These are phyloP conservation scores for Probaryconus sp. DNA, from an alignment of 1,140 invertebrate genomes.

Conservation along the genomic window DNA sequence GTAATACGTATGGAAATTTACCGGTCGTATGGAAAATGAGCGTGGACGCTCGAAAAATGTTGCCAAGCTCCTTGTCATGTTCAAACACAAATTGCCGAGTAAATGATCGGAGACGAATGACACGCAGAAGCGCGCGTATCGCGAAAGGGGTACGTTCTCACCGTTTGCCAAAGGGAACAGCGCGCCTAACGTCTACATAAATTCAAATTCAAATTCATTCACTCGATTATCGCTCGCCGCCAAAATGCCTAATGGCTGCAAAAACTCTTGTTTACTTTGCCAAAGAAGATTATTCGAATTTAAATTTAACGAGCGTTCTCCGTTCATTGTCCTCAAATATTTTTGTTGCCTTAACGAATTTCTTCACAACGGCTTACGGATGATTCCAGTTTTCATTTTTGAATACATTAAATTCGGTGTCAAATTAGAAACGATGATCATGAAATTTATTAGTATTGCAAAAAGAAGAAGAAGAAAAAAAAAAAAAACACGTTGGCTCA, in stretches of 20 bases:
- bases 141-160: neutral
- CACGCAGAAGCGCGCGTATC: conserved; percentile 13
- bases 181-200: conserved; percentile 7
- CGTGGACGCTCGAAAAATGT: conserved; percentile 59
- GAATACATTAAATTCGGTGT: too few relatives aligned
- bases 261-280: too few relatives aligned
- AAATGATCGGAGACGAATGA: conserved; percentile 39
- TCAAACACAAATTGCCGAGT: conserved; percentile 2
- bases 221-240: conserved; percentile 6
- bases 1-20: conserved; percentile 66
- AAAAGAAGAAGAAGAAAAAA: too few relatives aligned
- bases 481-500: too few relatives aligned
- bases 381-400: too few relatives aligned
- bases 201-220: neutral
- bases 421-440: too few relatives aligned
- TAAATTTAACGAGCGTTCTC: too few relatives aligned
- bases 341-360: too few relatives aligned
- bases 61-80: neutral
- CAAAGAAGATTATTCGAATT: too few relatives aligned
- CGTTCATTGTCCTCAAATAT: too few relatives aligned
- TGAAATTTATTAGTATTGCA: too few relatives aligned
- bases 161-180: conserved; percentile 1
- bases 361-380: too few relatives aligned
- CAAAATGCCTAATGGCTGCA: conserved; percentile 59
- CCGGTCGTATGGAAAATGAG: conserved; percentile 68